Evolutionary conservation across 30 jellyfish, hydroid and myxozoan genomes (phyloP).

Genomic region (Clytia hemisphaerica): DNA sequence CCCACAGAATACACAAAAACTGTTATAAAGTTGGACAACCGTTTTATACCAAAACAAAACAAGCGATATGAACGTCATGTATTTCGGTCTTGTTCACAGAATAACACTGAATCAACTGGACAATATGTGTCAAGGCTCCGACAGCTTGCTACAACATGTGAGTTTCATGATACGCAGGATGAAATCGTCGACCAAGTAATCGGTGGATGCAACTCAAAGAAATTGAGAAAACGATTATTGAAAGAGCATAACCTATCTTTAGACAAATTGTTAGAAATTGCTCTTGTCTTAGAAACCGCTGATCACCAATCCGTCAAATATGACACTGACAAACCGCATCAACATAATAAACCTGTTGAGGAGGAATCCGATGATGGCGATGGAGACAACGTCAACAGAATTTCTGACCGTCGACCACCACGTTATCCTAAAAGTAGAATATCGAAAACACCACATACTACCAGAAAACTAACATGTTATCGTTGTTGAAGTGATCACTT

Average conservation of each 20-base stretch:
- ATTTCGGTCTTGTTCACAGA: conserved; percentile 25
- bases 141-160: conserved; percentile 52
- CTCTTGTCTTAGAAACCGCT: conserved; percentile 8
- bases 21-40: neutral
- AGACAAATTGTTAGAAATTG: conserved; percentile 14
- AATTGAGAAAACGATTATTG: conserved; percentile 33
- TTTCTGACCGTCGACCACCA: too few relatives aligned
- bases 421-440: too few relatives aligned
- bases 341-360: too few relatives aligned
- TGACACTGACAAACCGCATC: neutral
- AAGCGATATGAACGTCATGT: conserved; percentile 31
- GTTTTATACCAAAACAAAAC: conserved; percentile 20
- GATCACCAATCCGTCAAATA: conserved; percentile 32
- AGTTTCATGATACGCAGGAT: conserved; percentile 27
- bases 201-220: conserved; percentile 36
- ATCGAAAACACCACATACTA: too few relatives aligned
- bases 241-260: conserved; percentile 33
- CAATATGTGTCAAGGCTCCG: conserved; percentile 44
- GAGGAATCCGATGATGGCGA: too few relatives aligned
- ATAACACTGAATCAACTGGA: conserved; percentile 37
- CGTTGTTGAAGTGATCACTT: too few relatives aligned
- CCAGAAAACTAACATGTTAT: too few relatives aligned
- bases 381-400: too few relatives aligned
- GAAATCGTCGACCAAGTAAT: conserved; percentile 46
- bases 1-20: neutral